Conservation (phyloP, 2,797 vertebrate species). For the Myotis vivesi region DNA sequence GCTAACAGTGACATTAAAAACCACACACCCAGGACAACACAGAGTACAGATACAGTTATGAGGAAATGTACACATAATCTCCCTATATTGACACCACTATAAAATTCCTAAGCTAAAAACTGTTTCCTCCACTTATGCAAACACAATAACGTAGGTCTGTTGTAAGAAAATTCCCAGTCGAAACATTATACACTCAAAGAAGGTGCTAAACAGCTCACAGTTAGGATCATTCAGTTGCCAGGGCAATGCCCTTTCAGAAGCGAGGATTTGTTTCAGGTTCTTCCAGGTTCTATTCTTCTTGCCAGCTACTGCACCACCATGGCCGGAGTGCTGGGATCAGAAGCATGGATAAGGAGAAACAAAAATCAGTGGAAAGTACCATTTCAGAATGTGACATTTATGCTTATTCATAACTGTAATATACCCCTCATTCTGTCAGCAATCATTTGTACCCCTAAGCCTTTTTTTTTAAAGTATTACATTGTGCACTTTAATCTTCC, state of each 20-base stretch:
- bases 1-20: slow-evolving; percentile 29
- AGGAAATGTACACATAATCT: background rate
- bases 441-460: slow-evolving; percentile 59
- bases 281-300: slow-evolving; percentile 99
- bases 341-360: slow-evolving; percentile 64
- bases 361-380: slow-evolving; percentile 47
- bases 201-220: slow-evolving; percentile 90
- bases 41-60: background rate
- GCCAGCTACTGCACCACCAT: slow-evolving; percentile 96
- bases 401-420: slow-evolving; percentile 51
- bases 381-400: slow-evolving; percentile 57
- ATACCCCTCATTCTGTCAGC: slow-evolving; percentile 49
- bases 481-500: slow-evolving; percentile 62
- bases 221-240: slow-evolving; percentile 96
- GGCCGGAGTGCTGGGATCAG: slow-evolving; percentile 93
- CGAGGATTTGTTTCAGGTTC: slow-evolving; percentile 98
- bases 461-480: slow-evolving; percentile 55
- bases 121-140: slow-evolving; percentile 38
- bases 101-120: slow-evolving; percentile 23
- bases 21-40: background rate
- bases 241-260: slow-evolving; percentile 94
- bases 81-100: background rate
- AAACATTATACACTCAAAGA: slow-evolving; percentile 79
- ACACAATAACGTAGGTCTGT: slow-evolving; percentile 47
- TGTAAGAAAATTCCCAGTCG: slow-evolving; percentile 76